Evolutionary conservation across 2,113 vertebrate genomes (phyloP).

Genomic region (Upupa epops): DNA sequence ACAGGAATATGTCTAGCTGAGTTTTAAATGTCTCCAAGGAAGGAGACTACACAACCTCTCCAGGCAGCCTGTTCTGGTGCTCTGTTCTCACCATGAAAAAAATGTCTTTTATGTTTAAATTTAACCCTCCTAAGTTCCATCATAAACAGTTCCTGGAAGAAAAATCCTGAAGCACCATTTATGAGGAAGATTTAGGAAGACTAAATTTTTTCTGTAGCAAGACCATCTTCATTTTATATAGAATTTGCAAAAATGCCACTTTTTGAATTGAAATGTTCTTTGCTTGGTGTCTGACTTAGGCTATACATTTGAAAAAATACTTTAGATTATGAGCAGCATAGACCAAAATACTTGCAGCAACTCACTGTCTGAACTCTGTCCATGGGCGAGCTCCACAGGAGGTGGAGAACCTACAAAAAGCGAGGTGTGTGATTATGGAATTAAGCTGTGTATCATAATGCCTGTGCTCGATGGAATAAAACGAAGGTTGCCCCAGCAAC

Average conservation of each 20-base stretch:
- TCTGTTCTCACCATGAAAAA: no score
- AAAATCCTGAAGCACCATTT: background rate
- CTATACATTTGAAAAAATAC: background rate
- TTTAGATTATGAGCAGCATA: background rate
- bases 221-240: background rate
- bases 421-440: background rate
- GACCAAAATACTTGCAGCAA: background rate
- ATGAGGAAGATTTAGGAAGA: background rate
- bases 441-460: background rate
- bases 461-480: background rate
- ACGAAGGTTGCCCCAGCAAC: conserved; percentile 33
- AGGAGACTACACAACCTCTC: no score
- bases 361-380: background rate
- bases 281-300: background rate
- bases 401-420: background rate
- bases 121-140: no score
- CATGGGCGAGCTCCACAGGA: background rate
- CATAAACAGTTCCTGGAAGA: background rate
- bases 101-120: no score
- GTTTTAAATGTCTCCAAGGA: no score
- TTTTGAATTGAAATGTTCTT: background rate
- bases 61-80: no score
- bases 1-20: no score
- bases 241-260: background rate
- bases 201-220: background rate